Conservation (phyloP, 2,797 vertebrate genomes). For the Pseudochromis fuscus region DNA sequence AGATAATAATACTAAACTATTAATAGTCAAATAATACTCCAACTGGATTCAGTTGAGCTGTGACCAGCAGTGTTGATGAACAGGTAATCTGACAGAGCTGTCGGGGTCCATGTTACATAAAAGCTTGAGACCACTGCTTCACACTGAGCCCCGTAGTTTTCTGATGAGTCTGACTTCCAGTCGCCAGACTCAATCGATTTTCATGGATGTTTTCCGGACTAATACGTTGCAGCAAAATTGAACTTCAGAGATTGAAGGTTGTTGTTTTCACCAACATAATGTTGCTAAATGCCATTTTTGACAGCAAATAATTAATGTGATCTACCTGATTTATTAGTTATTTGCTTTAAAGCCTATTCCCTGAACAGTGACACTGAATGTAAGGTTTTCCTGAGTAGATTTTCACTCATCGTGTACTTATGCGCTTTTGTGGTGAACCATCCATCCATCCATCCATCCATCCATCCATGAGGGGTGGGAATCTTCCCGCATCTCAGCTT, state of each 20-base stretch:
- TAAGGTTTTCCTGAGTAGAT: background rate
- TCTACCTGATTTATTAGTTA: conserved; percentile 11
- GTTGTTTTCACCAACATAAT: conserved; percentile 1
- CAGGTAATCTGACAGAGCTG: background rate
- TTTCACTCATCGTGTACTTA: conserved; percentile 1
- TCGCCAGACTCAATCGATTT: background rate
- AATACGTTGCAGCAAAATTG: background rate
- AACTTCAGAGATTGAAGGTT: conserved; percentile 2
- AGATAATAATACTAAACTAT: too few relatives aligned
- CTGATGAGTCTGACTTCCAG: conserved; percentile 15
- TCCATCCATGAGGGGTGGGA: too few relatives aligned
- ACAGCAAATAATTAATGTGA: conserved; percentile 4
- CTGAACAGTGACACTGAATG: background rate
- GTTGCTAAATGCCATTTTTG: background rate
- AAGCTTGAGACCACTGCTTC: background rate
- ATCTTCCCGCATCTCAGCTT: too few relatives aligned
- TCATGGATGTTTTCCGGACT: conserved; percentile 14
- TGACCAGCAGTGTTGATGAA: background rate
- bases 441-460: conserved; percentile 15
- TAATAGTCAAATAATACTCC: too few relatives aligned
- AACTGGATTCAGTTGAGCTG: too few relatives aligned
- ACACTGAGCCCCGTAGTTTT: background rate
- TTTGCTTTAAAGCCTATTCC: conserved; percentile 4
- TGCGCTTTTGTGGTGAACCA: conserved; percentile 20
- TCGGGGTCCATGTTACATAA: background rate